Evolutionary conservation across 2,113 vertebrate species (phyloP), one percentile per base, ranked within the genome.

Genomic region (Brachyhypopomus occidentalis): DNA sequence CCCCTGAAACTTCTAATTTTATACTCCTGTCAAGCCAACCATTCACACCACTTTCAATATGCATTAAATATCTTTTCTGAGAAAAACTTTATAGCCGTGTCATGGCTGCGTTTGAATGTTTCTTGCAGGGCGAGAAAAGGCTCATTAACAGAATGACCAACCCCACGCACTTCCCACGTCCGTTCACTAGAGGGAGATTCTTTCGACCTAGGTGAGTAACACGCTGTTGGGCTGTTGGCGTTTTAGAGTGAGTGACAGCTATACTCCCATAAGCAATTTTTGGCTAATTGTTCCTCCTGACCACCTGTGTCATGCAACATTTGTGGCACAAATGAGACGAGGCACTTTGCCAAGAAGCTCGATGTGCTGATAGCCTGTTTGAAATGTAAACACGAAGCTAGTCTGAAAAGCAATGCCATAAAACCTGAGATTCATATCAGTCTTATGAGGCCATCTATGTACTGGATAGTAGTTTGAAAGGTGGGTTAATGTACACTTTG

Each of bases 51-150:
- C 41, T 9, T 41, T 41, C 41, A 41, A 20, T 73, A 52, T 52
- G 1, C 30, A 30, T 30, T 30, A 30, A 30, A 30, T 3, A 30
- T 30, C 30, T 30, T 30, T 30, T 30, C 30, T 30, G 30, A 30
- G 30, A 30, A 30, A 30, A 30, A 30, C 30, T 30, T 2, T 1
- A 30, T 30, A 30, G 30, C 30, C 30, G 30, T 2, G 20, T 60
- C 45, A 22, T 60, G 19, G 58, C 12, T 23, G 19, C 45, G 12
- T 60, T 36, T 23, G 30, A 9, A 59, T 45, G n/a, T 62, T 20
- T 73, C 34, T 74, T 75, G 27, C 55, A 81, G 79, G 62, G 75
- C 67, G 52, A 81, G 12, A 81, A 75, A 59, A 56, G 72, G 41
- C 17, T 34, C 52, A 45, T 67, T n/a, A 81, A 75, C n/a, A 66